These are phyloP conservation scores for Novumbra hubbsi DNA, from an alignment of 2,797 vertebrate species.

Conservation along the genomic window DNA sequence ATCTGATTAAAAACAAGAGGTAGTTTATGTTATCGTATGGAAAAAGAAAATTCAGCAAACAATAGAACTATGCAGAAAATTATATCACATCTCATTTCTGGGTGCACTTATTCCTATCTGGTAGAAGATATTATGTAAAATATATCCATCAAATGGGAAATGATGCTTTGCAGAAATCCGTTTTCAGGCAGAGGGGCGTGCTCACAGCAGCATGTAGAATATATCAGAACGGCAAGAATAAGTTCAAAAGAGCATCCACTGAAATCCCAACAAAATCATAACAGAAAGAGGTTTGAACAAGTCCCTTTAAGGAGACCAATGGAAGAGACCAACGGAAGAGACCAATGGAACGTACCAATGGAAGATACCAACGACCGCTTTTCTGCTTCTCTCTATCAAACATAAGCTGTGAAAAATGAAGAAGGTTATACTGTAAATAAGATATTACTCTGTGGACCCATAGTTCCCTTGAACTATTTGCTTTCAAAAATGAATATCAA, in stretches of 20 bases:
- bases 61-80: constrained; percentile 55
- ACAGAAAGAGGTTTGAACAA: constrained; percentile 22
- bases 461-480: constrained; percentile 66
- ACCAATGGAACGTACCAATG: constrained; percentile 9
- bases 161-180: constrained; percentile 58
- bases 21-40: background rate
- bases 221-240: constrained; percentile 41
- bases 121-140: constrained; percentile 46
- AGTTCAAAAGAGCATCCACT: constrained; percentile 56
- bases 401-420: constrained; percentile 19
- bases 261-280: constrained; percentile 56
- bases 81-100: constrained; percentile 55
- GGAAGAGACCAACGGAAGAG: constrained; percentile 25
- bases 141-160: constrained; percentile 63
- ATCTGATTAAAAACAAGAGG: background rate
- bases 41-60: constrained; percentile 28
- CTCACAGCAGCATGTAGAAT: constrained; percentile 48
- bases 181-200: constrained; percentile 58
- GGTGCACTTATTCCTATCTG: constrained; percentile 40
- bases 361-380: constrained; percentile 32
- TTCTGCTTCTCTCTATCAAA: constrained; percentile 37
- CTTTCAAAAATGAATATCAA: constrained; percentile 70
- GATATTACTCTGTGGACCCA: constrained; percentile 52
- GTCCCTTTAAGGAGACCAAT: constrained; percentile 29
- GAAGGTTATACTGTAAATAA: constrained; percentile 46